Percentiles rank a stretch among this genome's conserved stretches.
These are phyloP conservation scores for Chlorospingus flavigularis DNA, from an alignment of 2,797 vertebrate species.

Conservation along the genomic window DNA sequence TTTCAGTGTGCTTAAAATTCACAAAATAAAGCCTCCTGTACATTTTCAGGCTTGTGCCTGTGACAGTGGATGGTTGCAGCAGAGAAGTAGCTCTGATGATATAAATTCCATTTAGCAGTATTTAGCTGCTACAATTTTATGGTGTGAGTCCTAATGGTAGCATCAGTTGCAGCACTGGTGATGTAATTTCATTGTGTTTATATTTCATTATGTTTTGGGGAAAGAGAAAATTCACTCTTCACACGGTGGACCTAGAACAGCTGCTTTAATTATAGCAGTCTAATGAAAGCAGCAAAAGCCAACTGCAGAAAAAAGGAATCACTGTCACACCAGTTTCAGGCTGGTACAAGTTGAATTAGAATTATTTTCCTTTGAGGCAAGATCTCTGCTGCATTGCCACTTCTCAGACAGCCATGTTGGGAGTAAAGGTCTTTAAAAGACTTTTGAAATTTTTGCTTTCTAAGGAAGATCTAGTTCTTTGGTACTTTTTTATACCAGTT, in stretches of 20 bases:
- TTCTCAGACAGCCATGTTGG: neutral
- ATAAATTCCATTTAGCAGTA: neutral
- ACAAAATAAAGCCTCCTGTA: neutral
- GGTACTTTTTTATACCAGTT: neutral
- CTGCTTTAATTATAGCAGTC: neutral
- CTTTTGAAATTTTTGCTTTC: neutral
- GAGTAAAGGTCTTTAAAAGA: neutral
- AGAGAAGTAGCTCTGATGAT: neutral
- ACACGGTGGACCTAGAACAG: neutral
- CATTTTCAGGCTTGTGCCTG: neutral
- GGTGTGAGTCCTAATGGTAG: neutral
- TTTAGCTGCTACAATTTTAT: neutral
- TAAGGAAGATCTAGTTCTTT: neutral
- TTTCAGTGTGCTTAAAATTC: neutral
- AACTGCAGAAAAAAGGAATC: neutral
- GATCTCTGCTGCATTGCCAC: neutral
- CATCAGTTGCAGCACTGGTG: neutral
- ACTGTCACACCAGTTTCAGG: neutral
- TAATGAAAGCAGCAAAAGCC: neutral
- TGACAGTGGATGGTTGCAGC: neutral
- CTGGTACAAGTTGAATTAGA: neutral
- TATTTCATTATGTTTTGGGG: neutral
- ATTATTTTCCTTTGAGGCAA: neutral
- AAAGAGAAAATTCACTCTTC: neutral
- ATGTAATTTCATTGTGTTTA: neutral